Base-by-base conservation (phyloP, 2,888 invertebrate species). In the Pimpla rufipes region DNA sequence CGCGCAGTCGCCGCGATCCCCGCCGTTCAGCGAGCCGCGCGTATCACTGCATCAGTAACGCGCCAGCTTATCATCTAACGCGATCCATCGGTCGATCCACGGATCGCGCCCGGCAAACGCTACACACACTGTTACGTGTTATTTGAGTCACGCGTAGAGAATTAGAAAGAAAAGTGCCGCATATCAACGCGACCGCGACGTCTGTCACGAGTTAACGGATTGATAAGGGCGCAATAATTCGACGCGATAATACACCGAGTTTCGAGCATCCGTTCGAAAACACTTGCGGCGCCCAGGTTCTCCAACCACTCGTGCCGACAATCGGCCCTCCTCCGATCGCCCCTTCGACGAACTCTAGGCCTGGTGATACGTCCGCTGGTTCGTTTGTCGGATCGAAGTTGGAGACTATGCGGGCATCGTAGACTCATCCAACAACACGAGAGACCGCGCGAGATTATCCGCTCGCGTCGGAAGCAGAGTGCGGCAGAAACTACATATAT, bases 351-450 rank as follows among this genome's bases (percentile, higher is more conserved):
- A 3, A 2, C 8, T 21, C 50, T 52, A 10, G 18, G 18, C 18
- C 7, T 21, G 6, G 16, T 1, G 8, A 55, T 23, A 23, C 23
- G 23, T 55, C 23, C 55, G 4, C 35, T 35, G 50, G 35, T 52
- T 50, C 29, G 16, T 64, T 75, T 64, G 50, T 23, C 52, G 52
- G 7, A 8, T 21, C n/a, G 21, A 35, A 23, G 64, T 75, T 64
- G 64, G 64, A 16, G 50, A 40, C 52, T 6, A n/a, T 64, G 52
- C 35, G 47, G 35, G 2, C 35, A 47, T 29, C 23, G 7, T 18
- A 50, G n/a, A 8, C 13, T 7, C 13, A 23, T 55, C 23, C 0
- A 13, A 55, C 5, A 11, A 5, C 23, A 23, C 29, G 29, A 2
- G 29, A 29, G 29, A 29, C 29, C 5, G 29, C 5, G 5, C 29